Conservation (phyloP, 1,140 invertebrate genomes). For the Trichonephila clavata region DNA sequence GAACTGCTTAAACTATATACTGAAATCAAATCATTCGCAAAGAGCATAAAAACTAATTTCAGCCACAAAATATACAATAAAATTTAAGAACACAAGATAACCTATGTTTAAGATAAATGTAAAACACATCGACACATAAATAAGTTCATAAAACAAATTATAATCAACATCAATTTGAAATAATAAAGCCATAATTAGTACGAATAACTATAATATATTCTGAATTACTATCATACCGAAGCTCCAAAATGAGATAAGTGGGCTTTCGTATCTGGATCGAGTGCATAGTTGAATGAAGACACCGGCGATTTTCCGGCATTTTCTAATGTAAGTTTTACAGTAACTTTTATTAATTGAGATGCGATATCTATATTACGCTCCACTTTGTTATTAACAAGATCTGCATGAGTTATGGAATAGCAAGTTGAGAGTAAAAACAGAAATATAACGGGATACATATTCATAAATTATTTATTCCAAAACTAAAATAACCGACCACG, state of each 20-base stretch:
- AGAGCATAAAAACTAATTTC: too few species aligned
- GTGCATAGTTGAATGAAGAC: constrained; percentile 87
- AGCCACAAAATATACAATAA: too few species aligned
- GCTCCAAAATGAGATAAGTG: constrained; percentile 89
- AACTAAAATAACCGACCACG: constrained; percentile 33
- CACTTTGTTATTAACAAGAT: constrained; percentile 88
- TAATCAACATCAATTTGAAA: not conserved
- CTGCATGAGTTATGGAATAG: not conserved
- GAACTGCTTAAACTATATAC: too few species aligned
- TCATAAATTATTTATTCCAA: constrained; percentile 18
- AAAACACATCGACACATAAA: not conserved
- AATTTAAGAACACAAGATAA: too few species aligned
- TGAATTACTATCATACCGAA: constrained; percentile 79
- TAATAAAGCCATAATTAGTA: not conserved
- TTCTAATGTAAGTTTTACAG: constrained; percentile 89
- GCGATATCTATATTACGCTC: constrained; percentile 92
- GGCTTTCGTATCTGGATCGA: constrained; percentile 85
- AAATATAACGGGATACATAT: constrained; percentile 43
- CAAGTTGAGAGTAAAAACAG: constrained; percentile 24
- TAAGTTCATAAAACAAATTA: not conserved
- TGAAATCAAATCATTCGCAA: too few species aligned
- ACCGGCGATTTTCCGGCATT: constrained; percentile 88
- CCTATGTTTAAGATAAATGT: not conserved
- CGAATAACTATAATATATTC: not conserved
- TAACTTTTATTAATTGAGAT: constrained; percentile 93